Percentiles rank a stretch among this genome's conserved stretches.
Evolutionary conservation across 2,888 invertebrate genomes (phyloP).

Genomic region (Pterostichus niger): DNA sequence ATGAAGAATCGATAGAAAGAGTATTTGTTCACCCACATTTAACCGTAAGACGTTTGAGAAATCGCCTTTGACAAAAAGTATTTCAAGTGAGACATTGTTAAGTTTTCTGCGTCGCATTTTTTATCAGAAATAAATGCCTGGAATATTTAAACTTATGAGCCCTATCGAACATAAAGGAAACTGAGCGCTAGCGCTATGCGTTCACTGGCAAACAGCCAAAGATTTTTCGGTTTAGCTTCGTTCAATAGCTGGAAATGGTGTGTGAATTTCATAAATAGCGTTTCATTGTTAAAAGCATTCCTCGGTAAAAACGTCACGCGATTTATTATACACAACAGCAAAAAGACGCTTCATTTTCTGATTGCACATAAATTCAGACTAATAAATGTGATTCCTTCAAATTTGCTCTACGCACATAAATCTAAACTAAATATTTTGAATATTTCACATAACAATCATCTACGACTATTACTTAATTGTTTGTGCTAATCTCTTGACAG

Average conservation of each 20-base stretch:
- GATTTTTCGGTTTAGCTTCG: constrained; percentile 66
- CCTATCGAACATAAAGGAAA: constrained; percentile 65
- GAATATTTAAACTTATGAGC: constrained; percentile 66
- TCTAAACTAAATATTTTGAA: constrained; percentile 22
- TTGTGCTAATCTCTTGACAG: too few species aligned
- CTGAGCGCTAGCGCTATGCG: constrained; percentile 50
- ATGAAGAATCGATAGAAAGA: constrained; percentile 45
- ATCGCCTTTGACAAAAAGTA: constrained; percentile 53
- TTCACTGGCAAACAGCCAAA: constrained; percentile 56
- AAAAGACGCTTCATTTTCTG: constrained; percentile 54
- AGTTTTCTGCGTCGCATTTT: constrained; percentile 58
- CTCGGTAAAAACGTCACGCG: constrained; percentile 64
- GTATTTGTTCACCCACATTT: constrained; percentile 47
- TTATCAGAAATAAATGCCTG: constrained; percentile 61
- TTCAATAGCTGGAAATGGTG: constrained; percentile 67
- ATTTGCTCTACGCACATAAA: constrained; percentile 16
- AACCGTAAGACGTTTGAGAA: constrained; percentile 33
- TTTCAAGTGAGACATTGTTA: constrained; percentile 61
- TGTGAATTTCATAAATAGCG: constrained; percentile 67
- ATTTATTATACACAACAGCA: constrained; percentile 65
- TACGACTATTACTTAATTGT: not conserved
- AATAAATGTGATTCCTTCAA: constrained; percentile 42
- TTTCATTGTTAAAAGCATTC: constrained; percentile 67
- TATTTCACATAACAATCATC: not conserved
- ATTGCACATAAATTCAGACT: constrained; percentile 39